Base-by-base conservation (phyloP, 1,140 invertebrate species). In the Camponotus floridanus region DNA sequence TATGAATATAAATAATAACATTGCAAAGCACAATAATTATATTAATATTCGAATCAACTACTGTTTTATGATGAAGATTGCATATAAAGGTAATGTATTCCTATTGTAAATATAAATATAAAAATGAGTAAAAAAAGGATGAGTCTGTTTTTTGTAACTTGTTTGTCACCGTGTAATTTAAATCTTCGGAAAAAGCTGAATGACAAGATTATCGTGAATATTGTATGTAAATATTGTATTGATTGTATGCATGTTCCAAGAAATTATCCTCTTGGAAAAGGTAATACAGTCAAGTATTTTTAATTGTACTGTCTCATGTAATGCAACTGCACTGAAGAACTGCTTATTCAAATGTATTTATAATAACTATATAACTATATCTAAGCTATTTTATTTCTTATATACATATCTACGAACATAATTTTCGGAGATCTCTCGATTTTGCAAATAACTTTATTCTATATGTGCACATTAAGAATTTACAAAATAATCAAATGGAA, bases 221-320 rank as follows among this genome's bases (percentile, higher is more conserved):
- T 21, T 59, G 7, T 39, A n/a, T 11, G 13, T 51, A 51, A 5
- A 51, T 51, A 18, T 18, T 51, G 48, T 45, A 18, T 51, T 51
- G 15, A 45, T 45, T 51, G 15, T 51, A 18, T 51, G 1, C 5
- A 51, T 15, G 1, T 61, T 61, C 21, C 21, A 7, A 76, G 33
- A 76, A 61, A 42, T 18, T 39, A 61, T 18, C 7, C 36, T 61
- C 26, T 76, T 74, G 8, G 18, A 18, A n/a, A 71, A 31, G 48
- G 45, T 51, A 51, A 51, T 48, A 45, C n/a, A 9, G 42, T 45
- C 42, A 71, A 33, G 31, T 74, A 33, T 74, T 74, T 59, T 59
- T 42, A 76, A 61, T 61, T 61, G 18, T 4, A 33, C 51, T 42
- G 15, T 42, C 6, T 74, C 39, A 18, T 36, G 39, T 21, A n/a